Evolutionary conservation across 2,797 vertebrate genomes (phyloP), one percentile per base, ranked within the genome.

Genomic region (Mormyrus hasselquistii): DNA sequence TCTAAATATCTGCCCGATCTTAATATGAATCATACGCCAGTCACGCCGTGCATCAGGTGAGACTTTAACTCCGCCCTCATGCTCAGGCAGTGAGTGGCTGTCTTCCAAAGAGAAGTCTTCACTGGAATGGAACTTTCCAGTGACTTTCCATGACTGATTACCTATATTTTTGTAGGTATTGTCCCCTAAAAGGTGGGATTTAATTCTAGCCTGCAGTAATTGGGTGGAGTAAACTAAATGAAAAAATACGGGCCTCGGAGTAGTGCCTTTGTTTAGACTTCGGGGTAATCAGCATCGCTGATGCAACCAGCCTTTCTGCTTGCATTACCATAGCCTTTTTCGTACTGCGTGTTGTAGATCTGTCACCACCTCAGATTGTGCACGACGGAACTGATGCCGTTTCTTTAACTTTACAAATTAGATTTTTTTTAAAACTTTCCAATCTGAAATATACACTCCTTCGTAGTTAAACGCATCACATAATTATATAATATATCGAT

Each of bases 21-120:
- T 92, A 88, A 34, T 8, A 34, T 91, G 90, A 93, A 57, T 41
- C 22, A 55, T 76, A 62, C 91, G 91, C 88, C 93, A 92, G 94
- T 87, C 83, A 22, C 50, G 88, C 83, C 34, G 62, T 49, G 34
- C 2, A 16, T 57, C 50, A 57, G 16, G 29, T 55, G 25, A 25
- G 44, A 4, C 9, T 87, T n/a, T 19, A 19, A 8, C 10, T 49
- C 49, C 1, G 79, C 16, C 69, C 16, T 3, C 29, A 10, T 12
- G 16, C 2, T 69, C 3, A 2, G 10, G 50, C 22, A 14, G 25
- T 8, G 4, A 25, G 16, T 88, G 62, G 38, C 57, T 4, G 62
- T 14, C 14, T 85, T 22, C 82, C 83, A 53, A 73, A 4, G 16
- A 89, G 57, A 25, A 52, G 47, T 3, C 44, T 69, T 10, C 25